These are phyloP conservation scores for Venturia canescens DNA, from an alignment of 1,140 invertebrate genomes.

Conservation along the genomic window DNA sequence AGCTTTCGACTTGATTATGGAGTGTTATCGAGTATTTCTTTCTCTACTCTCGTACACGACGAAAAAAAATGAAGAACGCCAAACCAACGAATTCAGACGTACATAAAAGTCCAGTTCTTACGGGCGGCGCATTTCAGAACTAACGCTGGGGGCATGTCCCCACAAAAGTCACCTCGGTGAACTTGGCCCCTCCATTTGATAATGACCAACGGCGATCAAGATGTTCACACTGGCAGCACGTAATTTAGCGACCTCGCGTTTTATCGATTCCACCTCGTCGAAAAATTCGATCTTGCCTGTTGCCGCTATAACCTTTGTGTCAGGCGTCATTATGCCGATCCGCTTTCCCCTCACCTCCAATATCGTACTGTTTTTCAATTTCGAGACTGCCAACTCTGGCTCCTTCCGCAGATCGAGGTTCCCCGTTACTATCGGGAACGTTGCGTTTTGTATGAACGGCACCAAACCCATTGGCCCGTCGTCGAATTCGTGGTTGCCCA, in stretches of 20 bases:
- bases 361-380: slow-evolving; percentile 81
- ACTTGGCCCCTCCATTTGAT: no score
- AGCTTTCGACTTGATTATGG: no score
- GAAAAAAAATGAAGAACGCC: no score
- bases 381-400: slow-evolving; percentile 77
- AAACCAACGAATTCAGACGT: no score
- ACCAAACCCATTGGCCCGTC: slow-evolving; percentile 85
- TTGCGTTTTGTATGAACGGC: slow-evolving; percentile 83
- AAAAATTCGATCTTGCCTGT: slow-evolving; percentile 82
- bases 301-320: slow-evolving; percentile 84
- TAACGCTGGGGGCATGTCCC: no score
- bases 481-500: slow-evolving; percentile 97
- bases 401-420: slow-evolving; percentile 86
- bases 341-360: slow-evolving; percentile 80
- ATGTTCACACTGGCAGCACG: slow-evolving; percentile 85
- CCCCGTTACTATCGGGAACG: slow-evolving; percentile 85
- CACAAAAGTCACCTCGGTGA: no score
- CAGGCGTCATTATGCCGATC: slow-evolving; percentile 91
- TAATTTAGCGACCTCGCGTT: slow-evolving; percentile 82
- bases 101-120: no score
- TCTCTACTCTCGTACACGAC: no score
- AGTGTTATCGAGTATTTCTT: no score
- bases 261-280: slow-evolving; percentile 75
- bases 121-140: no score
- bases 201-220: slow-evolving; percentile 93